Base-by-base conservation (phyloP, 1,140 invertebrate genomes). In the Drosophila ogumai region DNA sequence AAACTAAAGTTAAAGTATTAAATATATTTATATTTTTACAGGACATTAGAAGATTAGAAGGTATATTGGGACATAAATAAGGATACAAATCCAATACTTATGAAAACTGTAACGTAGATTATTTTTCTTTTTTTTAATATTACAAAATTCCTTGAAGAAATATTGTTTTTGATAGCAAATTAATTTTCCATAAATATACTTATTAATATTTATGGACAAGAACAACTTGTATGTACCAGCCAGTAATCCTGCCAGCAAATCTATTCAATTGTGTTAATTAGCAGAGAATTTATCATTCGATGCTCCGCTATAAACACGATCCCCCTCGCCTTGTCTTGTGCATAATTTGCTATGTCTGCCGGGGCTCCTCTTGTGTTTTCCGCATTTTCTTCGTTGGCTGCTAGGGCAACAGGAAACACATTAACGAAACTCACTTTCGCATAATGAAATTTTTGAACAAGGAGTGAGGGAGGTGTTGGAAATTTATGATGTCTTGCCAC, bases 381-480 rank as follows among this genome's bases (percentile, higher is more conserved):
- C 52, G 10, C 38, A 40, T 44, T 32, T 61, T 7, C 46, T 31
- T 43, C 25, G 28, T 10, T 41, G 34, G 36, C 46, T n/a, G 3
- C 43, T 38, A 8, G 40, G 47, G 41, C 56, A 74, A 60, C 56
- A 80, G 47, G 46, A 69, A 74, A 68, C 69, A 80, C 80, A 87
- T 88, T 82, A 87, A 88, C 84, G 80, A 65, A 77, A 88, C 84
- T 88, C 80, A 77, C 79, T 87, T 88, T 82, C 75, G 75, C 84
- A 82, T 87, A 82, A 82, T 88, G 76, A 87, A 87, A 84, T 77
- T 87, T 77, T 60, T 61, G 38, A 81, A 73, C 80, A 57, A 50
- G 73, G 72, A 59, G 75, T 58, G 31, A 43, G 64, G 41, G 10
- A 28, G 64, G 49, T 25, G 32, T 31, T 44, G 61, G 59, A 65